Conservation (phyloP, 2,113 vertebrate species). For the Pelusios castaneus region DNA sequence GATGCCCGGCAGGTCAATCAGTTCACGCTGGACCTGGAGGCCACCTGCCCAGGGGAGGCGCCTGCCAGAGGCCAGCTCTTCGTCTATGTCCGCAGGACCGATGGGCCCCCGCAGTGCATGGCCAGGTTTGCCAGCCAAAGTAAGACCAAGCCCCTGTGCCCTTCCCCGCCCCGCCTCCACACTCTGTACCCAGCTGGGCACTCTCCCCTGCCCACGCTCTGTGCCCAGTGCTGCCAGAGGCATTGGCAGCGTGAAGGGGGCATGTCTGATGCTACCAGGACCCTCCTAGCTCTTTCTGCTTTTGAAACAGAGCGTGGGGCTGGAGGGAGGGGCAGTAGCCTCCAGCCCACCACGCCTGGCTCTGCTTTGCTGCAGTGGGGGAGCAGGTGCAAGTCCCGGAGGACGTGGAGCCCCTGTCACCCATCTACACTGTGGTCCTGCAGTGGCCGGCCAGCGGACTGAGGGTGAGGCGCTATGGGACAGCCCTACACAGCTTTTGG, state of each 20-base stretch:
- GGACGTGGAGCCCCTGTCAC: conserved; percentile 14
- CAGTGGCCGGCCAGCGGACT: neutral
- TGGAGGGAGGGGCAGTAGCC: neutral
- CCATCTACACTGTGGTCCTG: conserved; percentile 60
- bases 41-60: neutral
- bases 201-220: neutral
- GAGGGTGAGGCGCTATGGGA: conserved; percentile 45
- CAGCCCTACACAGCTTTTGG: neutral
- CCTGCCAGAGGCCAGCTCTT: conserved; percentile 29
- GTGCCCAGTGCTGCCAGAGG: neutral
- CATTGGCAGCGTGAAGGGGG: neutral
- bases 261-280: neutral
- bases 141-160: neutral
- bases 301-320: too few relatives aligned
- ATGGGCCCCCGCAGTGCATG: conserved; percentile 20
- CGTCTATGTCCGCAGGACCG: conserved; percentile 30
- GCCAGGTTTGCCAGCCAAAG: conserved; percentile 61
- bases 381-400: conserved; percentile 68
- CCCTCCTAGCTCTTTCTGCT: neutral
- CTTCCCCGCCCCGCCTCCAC: too few relatives aligned
- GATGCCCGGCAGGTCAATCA: conserved; percentile 62
- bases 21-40: conserved; percentile 65
- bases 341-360: neutral
- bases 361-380: conserved; percentile 32
- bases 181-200: too few relatives aligned